Evolutionary conservation across 2,797 vertebrate species (phyloP).

Genomic region (Pangasius macronema): DNA sequence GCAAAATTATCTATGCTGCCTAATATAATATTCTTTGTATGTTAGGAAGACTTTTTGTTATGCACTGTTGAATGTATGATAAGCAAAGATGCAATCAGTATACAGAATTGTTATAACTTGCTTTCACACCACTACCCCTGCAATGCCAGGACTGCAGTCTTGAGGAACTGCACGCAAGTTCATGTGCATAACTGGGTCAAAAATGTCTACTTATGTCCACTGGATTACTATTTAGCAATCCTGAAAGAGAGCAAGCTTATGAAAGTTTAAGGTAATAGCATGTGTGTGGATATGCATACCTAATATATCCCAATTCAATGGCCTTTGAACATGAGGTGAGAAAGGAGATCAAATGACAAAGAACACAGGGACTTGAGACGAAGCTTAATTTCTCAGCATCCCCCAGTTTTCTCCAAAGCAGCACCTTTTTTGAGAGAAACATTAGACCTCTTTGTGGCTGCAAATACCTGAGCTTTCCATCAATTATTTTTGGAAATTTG

Average conservation of each 20-base stretch:
- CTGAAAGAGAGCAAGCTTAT: not conserved
- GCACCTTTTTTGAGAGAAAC: constrained; percentile 63
- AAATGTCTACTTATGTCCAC: not conserved
- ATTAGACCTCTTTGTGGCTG: constrained; percentile 68
- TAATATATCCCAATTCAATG: not conserved
- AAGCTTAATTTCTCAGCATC: constrained; percentile 59
- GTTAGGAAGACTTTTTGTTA: not conserved
- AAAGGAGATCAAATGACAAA: constrained; percentile 59
- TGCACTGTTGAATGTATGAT: not conserved
- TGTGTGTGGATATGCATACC: not conserved
- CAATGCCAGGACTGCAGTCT: not conserved
- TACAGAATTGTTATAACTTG: not conserved
- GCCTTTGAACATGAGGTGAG: constrained; percentile 40
- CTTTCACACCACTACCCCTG: not conserved
- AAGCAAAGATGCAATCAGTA: not conserved
- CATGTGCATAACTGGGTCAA: not conserved
- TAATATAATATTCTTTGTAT: not conserved
- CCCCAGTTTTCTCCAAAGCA: constrained; percentile 45
- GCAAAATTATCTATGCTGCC: not conserved
- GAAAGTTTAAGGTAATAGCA: not conserved
- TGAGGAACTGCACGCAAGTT: not conserved
- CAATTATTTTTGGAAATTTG: constrained; percentile 65
- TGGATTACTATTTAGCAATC: too few relatives aligned
- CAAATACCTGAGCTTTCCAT: constrained; percentile 67
- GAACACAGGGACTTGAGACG: constrained; percentile 66